These are phyloP conservation scores for Ctena decussata DNA, from an alignment of 2,888 invertebrate genomes.

Conservation along the genomic window DNA sequence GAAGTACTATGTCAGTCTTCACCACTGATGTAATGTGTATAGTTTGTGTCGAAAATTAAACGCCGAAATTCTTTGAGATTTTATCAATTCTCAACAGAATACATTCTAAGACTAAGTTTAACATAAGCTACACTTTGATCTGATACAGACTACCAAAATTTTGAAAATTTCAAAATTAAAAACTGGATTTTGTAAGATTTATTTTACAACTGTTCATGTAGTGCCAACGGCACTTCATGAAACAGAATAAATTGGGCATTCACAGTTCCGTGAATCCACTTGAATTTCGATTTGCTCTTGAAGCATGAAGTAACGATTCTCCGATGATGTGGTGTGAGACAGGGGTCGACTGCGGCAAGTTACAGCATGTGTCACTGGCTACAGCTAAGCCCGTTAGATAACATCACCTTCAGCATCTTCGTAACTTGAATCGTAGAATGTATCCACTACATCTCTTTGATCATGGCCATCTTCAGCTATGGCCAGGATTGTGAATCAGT, in stretches of 20 bases:
- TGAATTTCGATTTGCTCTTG: background rate
- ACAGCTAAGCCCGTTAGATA: too few species aligned
- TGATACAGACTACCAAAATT: background rate
- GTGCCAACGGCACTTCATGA: background rate
- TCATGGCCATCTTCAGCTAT: too few species aligned
- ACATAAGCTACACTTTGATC: background rate
- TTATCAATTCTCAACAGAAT: background rate
- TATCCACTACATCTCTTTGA: background rate
- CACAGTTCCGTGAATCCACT: background rate
- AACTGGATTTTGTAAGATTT: background rate
- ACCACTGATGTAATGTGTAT: too few species aligned
- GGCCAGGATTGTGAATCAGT: too few species aligned
- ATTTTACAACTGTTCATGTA: background rate
- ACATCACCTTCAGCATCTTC: background rate
- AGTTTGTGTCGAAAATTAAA: too few species aligned
- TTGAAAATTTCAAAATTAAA: background rate
- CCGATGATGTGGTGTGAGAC: too few species aligned
- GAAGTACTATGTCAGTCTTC: too few species aligned
- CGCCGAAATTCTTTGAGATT: too few species aligned
- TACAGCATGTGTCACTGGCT: too few species aligned
- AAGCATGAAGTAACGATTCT: too few species aligned
- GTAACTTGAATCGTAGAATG: slow-evolving; percentile 7
- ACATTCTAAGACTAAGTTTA: slow-evolving; percentile 15
- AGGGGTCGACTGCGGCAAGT: background rate
- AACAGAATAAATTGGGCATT: background rate